Conservation (phyloP, 1,140 invertebrate species). For the Anadara kagoshimensis region DNA sequence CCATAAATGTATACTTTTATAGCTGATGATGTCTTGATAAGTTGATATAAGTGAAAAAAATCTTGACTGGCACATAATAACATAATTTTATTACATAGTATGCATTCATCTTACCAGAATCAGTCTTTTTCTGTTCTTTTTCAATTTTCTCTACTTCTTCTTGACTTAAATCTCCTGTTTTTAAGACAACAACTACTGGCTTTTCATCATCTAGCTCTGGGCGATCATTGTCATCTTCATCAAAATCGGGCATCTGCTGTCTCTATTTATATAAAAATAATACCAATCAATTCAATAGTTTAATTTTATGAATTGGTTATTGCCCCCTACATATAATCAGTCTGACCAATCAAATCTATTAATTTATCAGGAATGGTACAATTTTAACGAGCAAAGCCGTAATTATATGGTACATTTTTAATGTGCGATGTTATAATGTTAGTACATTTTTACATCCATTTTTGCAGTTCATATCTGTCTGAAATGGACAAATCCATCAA, state of each 20-base stretch:
- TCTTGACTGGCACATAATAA: background rate
- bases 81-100: background rate
- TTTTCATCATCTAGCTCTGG: constrained; percentile 57
- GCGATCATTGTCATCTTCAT: constrained; percentile 47
- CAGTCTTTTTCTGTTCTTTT: constrained; percentile 7
- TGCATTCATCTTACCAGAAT: background rate
- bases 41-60: background rate
- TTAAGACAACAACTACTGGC: constrained; percentile 57
- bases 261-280: constrained; percentile 26
- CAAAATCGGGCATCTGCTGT: constrained; percentile 37
- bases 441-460: no score
- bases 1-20: background rate
- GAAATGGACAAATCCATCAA: no score
- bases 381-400: no score
- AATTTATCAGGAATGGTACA: no score
- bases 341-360: no score
- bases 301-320: no score
- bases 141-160: constrained; percentile 49
- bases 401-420: no score
- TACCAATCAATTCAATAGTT: no score
- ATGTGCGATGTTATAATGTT: no score
- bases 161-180: constrained; percentile 58
- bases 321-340: no score
- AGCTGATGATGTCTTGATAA: background rate
- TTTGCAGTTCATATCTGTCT: no score